Conservation (phyloP, 2,113 vertebrate species). For the Gopherus evgoodei region DNA sequence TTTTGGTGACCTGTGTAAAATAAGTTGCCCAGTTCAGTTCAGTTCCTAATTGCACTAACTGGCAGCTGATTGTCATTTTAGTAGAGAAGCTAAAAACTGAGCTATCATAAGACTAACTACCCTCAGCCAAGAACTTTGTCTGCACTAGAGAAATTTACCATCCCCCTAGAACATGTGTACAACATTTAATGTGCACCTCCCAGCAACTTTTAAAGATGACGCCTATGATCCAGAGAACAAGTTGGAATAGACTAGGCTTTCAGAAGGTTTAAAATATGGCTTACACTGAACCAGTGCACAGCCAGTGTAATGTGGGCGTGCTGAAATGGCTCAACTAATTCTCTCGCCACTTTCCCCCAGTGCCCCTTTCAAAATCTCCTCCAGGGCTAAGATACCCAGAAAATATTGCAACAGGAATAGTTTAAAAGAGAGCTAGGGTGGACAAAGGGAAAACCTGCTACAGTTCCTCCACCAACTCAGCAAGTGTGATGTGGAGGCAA, state of each 20-base stretch:
- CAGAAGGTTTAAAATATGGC: neutral
- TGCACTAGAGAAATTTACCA: neutral
- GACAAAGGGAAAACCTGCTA: neutral
- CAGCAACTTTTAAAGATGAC: too few species aligned
- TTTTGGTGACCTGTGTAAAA: neutral
- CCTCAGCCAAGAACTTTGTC: neutral
- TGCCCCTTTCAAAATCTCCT: neutral
- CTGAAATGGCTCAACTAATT: neutral
- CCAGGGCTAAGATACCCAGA: neutral
- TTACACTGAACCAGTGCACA: neutral
- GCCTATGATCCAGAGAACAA: too few species aligned
- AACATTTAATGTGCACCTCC: neutral
- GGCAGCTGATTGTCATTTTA: neutral
- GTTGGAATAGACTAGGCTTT: neutral
- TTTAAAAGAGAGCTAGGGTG: conserved; percentile 16
- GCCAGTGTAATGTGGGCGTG: neutral
- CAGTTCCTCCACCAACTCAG: neutral
- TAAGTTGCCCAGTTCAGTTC: neutral
- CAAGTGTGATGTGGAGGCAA: neutral
- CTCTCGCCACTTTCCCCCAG: neutral
- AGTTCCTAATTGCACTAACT: neutral
- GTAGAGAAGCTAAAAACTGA: neutral
- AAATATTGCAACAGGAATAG: neutral
- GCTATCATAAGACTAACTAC: neutral
- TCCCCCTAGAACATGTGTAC: neutral